phyloP scores from a whole-genome alignment of 1,140 invertebrate genomes.

The Aricia agestis region DNA sequence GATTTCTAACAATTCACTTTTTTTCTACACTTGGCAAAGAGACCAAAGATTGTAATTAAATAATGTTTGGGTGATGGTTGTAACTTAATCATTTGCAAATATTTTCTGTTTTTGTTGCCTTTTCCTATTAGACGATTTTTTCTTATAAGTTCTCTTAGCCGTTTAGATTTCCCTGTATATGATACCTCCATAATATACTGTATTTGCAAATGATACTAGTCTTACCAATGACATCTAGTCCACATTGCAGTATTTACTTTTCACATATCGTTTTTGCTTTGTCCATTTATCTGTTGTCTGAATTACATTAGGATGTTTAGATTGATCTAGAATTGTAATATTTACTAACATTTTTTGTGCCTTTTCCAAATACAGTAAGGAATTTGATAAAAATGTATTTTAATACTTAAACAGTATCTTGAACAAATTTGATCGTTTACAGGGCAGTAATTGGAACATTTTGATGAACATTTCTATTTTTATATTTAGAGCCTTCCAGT shows the following conservation, averaged over 20 bases:
- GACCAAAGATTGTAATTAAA: not conserved
- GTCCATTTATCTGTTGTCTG: conserved; percentile 42
- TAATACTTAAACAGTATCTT: no score
- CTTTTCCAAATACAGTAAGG: no score
- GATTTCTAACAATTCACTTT: not conserved
- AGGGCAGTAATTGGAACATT: no score
- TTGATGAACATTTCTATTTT: no score
- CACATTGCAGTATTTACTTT: conserved; percentile 69
- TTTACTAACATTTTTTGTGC: no score
- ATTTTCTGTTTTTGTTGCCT: conserved; percentile 28
- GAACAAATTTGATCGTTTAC: no score
- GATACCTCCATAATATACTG: conserved; percentile 17
- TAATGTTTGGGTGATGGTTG: conserved; percentile 67
- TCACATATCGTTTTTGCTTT: conserved; percentile 45
- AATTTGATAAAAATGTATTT: no score
- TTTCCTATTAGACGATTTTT: conserved; percentile 10
- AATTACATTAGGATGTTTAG: conserved; percentile 27
- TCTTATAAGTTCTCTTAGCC: conserved; percentile 15
- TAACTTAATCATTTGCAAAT: conserved; percentile 64
- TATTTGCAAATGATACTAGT: conserved; percentile 62
- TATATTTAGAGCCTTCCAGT: no score
- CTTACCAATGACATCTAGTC: conserved; percentile 65
- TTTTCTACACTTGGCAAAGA: not conserved
- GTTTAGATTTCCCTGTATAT: conserved; percentile 6
- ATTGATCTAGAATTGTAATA: not conserved